Conservation (phyloP, 2,888 invertebrate genomes). For the Amblyjoppa proteus region DNA sequence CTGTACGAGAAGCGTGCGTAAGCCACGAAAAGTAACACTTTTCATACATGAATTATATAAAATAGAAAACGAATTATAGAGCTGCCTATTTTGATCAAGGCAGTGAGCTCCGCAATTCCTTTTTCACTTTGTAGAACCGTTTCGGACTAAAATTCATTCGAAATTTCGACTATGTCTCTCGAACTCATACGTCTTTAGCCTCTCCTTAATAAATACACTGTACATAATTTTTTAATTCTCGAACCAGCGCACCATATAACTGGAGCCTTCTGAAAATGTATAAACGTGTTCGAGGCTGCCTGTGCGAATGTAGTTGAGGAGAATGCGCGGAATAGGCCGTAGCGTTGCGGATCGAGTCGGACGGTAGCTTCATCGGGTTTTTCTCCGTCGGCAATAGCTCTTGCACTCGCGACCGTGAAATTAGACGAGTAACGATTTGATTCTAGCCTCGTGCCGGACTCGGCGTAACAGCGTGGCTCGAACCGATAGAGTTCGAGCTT, state of each 20-base stretch:
- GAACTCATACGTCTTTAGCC: no score
- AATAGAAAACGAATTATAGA: no score
- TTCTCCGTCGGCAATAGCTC: conserved; percentile 56
- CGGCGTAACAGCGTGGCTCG: conserved; percentile 33
- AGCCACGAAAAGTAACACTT: no score
- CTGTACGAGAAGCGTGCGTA: no score
- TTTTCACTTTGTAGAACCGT: no score
- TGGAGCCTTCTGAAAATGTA: background rate
- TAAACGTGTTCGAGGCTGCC: conserved; percentile 15
- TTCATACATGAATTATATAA: no score
- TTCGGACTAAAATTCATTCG: no score
- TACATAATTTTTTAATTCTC: background rate
- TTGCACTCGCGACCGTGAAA: conserved; percentile 67
- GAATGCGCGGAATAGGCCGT: conserved; percentile 1
- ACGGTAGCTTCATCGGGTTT: conserved; percentile 51
- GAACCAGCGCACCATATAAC: background rate
- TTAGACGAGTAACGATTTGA: conserved; percentile 62
- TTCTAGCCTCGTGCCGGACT: conserved; percentile 27
- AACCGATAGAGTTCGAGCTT: conserved; percentile 7
- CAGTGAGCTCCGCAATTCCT: no score
- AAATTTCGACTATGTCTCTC: no score
- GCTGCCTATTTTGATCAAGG: no score
- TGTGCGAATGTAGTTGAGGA: background rate
- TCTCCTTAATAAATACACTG: no score
- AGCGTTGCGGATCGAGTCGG: conserved; percentile 30